Base-by-base conservation (phyloP, 2,888 invertebrate species). In the Conchocele bisecta region DNA sequence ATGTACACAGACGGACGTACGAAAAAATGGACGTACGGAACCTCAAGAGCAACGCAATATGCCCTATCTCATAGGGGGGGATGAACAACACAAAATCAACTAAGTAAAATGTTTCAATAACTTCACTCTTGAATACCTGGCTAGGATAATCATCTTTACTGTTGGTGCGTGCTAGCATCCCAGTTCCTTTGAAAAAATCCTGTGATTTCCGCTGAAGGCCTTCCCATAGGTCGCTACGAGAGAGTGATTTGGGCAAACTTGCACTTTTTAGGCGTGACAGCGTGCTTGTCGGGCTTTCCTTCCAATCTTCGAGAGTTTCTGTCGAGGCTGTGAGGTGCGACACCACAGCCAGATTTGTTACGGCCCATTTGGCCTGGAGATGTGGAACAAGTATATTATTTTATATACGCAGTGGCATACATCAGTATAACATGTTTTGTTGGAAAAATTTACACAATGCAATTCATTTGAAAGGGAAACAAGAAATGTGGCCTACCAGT, bases 211-310 rank as follows among this genome's bases (percentile, higher is more conserved):
- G 78, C 71, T 85, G 84, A 67, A 88, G 81, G 48, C 88, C 88
- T 78, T 86, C 88, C 88, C 88, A 88, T 54, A 88, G 76, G 77
- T 87, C 85, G 71, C 87, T 86, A 67, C 83, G 85, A 33, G 86
- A 86, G 72, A 84, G 85, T 35, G 86, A 86, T 81, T 86, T 86
- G 60, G 85, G 85, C 74, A 88, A 75, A 66, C 84, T 85, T 70
- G 85, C 83, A 65, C 87, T 86, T 78, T 87, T 87, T 60, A 83
- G 82, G 22, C 86, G 83, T 15, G 78, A 76, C 20, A 78, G 51
- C 13, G 79, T 79, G 56, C 72, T 79, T 29, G 82, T 75, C 26
- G 85, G 82, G 61, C 83, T 83, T 56, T 84, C 86, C 64, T 79
- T 78, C 86, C 85, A 86, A 60, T 87, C 87, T 64, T 86, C 88